phyloP scores from a whole-genome alignment of 2,797 vertebrate genomes.

The Neoniphon sammara region DNA sequence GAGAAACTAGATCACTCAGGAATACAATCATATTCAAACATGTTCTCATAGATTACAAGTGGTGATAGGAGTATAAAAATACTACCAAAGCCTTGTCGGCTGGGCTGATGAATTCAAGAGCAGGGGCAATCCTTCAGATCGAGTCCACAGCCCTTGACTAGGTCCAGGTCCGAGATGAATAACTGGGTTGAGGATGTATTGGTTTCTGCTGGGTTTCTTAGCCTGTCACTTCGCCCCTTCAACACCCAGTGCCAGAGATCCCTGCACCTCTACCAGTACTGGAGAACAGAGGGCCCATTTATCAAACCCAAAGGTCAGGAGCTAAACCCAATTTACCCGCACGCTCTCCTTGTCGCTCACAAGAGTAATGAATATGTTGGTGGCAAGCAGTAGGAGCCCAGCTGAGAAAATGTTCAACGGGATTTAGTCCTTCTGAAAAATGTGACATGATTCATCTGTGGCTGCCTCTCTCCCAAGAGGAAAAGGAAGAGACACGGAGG shows the following conservation, averaged over 20 bases:
- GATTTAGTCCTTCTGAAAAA: slow-evolving; percentile 70
- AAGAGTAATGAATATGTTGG: slow-evolving; percentile 82
- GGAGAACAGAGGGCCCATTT: slow-evolving; percentile 77
- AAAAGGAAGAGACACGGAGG: neutral
- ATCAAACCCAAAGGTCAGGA: slow-evolving; percentile 85
- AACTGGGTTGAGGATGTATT: slow-evolving; percentile 67
- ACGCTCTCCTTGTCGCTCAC: slow-evolving; percentile 77
- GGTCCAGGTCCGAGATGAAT: slow-evolving; percentile 65
- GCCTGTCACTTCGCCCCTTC: slow-evolving; percentile 67
- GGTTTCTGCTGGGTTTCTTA: slow-evolving; percentile 55
- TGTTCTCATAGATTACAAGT: slow-evolving; percentile 34
- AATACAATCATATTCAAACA: slow-evolving; percentile 38
- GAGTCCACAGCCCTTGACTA: slow-evolving; percentile 55
- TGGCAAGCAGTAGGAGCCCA: slow-evolving; percentile 60
- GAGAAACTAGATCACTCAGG: neutral
- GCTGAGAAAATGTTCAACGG: slow-evolving; percentile 58
- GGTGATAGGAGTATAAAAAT: slow-evolving; percentile 34
- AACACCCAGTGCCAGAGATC: slow-evolving; percentile 51
- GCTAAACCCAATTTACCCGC: slow-evolving; percentile 84
- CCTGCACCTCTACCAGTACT: slow-evolving; percentile 62
- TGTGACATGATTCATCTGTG: slow-evolving; percentile 55
- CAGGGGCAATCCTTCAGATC: slow-evolving; percentile 57
- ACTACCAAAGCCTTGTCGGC: slow-evolving; percentile 50
- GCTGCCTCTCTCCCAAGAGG: slow-evolving; percentile 50
- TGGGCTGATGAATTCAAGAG: slow-evolving; percentile 52